Evolutionary conservation across 2,797 vertebrate species (phyloP), one percentile per base, ranked within the genome.

Genomic region (Sarcoramphus papa): DNA sequence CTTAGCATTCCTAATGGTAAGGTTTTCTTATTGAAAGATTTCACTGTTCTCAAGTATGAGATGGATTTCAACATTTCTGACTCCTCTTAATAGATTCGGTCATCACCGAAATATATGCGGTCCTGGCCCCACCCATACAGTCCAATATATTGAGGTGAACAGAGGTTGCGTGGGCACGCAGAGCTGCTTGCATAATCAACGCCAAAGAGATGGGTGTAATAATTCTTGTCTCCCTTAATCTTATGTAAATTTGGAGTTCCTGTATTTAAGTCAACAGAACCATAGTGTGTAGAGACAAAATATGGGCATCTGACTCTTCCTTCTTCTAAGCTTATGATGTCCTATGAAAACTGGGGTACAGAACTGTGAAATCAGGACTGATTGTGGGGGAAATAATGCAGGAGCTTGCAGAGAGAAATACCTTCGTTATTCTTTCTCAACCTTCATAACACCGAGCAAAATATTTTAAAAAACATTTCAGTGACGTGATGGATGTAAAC

Each of bases 401-500:
- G 50, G 21, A 68, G 7, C n/a, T 41, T 54, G 13, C 14, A 47
- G 45, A 50, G 9, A 79, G 35, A 78, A 91, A 81, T 23, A 62
- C 16, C 31, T 69, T 68, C 2, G 4, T 72, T 92, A 62, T 82
- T 85, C 78, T 88, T 90, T 76, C 73, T 92, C 69, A 90, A 35
- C 28, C 54, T 81, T 92, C 62, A 35, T 20, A 72, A 64, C 28
- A 53, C 20, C 1, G 6, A 87, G 83, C 13, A 63, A 96, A 92
- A 82, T 56, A 30, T 62, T 92, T 91, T 10, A 37, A 80, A 79
- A 85, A 75, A 63, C 2, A 0, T 86, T 90, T 95, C 87, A 69
- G 43, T 63, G 76, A 78, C 73, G 70, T 91, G 94, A 95, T 91
- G 73, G 73, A 96, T 95, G 77, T 17, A 77, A 97, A 78, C 40